phyloP scores from a whole-genome alignment of 2,888 invertebrate genomes.

The Xiphydria camelus region DNA sequence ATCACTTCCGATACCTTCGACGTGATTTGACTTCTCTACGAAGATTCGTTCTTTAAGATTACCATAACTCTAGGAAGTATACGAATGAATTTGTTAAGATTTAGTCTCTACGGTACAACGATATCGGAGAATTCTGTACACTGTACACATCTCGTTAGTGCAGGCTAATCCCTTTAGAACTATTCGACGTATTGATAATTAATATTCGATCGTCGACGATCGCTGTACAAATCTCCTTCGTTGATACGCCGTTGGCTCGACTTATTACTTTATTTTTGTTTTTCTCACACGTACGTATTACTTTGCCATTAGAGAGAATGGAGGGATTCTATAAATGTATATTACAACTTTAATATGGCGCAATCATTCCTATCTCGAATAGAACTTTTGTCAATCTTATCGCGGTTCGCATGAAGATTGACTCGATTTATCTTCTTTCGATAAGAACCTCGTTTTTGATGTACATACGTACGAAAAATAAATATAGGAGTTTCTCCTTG shows the following conservation, averaged over 20 bases:
- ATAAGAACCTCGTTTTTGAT: too few species aligned
- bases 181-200: conserved; percentile 25
- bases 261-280: conserved; percentile 21
- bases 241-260: conserved; percentile 20
- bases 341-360: conserved; percentile 31
- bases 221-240: conserved; percentile 21
- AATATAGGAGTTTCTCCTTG: too few species aligned
- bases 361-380: conserved; percentile 11
- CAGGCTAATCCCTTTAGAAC: conserved; percentile 22
- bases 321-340: conserved; percentile 34
- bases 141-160: conserved; percentile 33
- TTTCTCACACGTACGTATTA: conserved; percentile 15
- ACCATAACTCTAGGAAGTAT: too few species aligned
- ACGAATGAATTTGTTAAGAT: conserved; percentile 13
- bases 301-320: conserved; percentile 29
- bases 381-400: too few species aligned
- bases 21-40: too few species aligned
- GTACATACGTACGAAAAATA: too few species aligned
- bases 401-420: too few species aligned
- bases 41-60: too few species aligned
- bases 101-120: conserved; percentile 1
- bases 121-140: conserved; percentile 34
- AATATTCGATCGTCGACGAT: conserved; percentile 15
- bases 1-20: too few species aligned
- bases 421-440: too few species aligned